Conservation (phyloP, 2,797 vertebrate genomes). For the Mormyrops attenuatus region DNA sequence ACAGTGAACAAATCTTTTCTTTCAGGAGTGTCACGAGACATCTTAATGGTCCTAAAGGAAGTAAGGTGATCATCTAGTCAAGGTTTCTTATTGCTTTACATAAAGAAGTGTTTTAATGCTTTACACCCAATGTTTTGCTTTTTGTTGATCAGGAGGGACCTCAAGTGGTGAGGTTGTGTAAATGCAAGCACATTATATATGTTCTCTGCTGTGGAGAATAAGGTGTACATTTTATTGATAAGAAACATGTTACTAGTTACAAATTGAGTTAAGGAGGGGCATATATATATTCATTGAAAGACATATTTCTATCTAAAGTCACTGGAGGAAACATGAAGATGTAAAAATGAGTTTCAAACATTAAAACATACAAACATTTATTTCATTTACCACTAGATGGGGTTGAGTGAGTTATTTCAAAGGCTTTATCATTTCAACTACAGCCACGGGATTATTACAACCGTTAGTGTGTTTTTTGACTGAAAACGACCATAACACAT, state of each 20-base stretch:
- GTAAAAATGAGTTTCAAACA: background rate
- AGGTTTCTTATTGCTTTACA: background rate
- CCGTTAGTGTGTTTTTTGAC: background rate
- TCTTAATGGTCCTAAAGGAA: background rate
- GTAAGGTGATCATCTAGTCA: background rate
- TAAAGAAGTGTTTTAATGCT: background rate
- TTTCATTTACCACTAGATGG: background rate
- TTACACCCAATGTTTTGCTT: background rate
- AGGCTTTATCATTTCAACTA: background rate
- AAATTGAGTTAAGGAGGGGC: background rate
- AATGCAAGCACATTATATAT: background rate
- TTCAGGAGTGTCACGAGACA: background rate
- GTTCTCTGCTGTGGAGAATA: background rate
- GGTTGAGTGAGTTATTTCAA: background rate
- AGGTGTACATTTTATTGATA: background rate
- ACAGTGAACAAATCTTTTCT: background rate
- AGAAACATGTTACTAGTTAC: background rate
- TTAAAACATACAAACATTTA: background rate
- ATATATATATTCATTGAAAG: background rate
- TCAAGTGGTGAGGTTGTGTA: constrained; percentile 19
- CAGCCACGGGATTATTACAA: background rate
- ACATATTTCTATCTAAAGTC: background rate
- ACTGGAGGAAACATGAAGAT: background rate
- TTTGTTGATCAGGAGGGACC: constrained; percentile 22
- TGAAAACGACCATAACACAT: background rate